Evolutionary conservation across 2,113 vertebrate species (phyloP), one percentile per base, ranked within the genome.

Genomic region (Daboia siamensis): DNA sequence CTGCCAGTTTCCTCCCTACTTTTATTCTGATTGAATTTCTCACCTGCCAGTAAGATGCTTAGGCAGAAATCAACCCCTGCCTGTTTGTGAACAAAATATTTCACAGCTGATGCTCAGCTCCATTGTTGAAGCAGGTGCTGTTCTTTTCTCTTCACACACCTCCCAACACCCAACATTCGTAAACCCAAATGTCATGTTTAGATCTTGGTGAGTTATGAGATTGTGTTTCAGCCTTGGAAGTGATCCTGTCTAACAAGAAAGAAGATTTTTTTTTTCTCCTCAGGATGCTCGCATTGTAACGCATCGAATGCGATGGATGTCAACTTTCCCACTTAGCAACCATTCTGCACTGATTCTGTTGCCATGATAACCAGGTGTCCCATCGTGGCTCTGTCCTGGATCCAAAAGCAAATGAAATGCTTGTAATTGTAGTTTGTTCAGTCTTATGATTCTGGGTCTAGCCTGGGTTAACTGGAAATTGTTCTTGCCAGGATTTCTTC

Each of bases 381-480:
- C 92, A 93, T 95, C 95, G 96, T 94, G 51, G 8, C 21, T 94
- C n/a, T 95, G 59, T 91, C 94, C 86, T 1, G 23, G 90, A 93
- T 86, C 88, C 93, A 92, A 94, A 96, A 95, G 69, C 54, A 39
- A 10, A 11, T 7, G 6, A 24, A 69, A 95, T n/a, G 94, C 44
- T 95, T 96, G 95, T 74, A 91, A 8, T 96, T 97, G 95, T 91
- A 88, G 39, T 0, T 91, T 94, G 91, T 93, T 96, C 64, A 93
- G 92, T 96, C 95, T 96, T 88, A 92, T 59, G 61, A 93, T 84
- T 90, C 93, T 95, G 93, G 86, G 85, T 46, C 89, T 91, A 88
- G 85, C 54, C 87, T 46, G 54, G 56, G 85, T 92, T 88, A 93
- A 0, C 4, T 86, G 93, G 54, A 24, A 91, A 39, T 33, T 5